Evolutionary conservation across 2,888 invertebrate species (phyloP).

Genomic region (Palloptera scutellata): DNA sequence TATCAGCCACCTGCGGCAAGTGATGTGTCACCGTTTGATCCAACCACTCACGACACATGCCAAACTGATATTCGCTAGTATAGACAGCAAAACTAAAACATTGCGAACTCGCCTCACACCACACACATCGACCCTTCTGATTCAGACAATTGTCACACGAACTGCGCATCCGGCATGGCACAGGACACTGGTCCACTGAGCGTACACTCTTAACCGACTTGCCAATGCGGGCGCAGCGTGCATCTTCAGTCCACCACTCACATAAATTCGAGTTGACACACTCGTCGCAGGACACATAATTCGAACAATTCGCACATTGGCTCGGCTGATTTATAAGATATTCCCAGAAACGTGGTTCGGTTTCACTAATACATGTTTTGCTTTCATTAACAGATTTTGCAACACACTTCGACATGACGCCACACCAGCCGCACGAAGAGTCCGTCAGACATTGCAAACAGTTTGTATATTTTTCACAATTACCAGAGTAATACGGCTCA

Average conservation of each 20-base stretch:
- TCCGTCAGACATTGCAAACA: slow-evolving; percentile 89
- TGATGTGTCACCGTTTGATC: slow-evolving; percentile 73
- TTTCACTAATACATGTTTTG: slow-evolving; percentile 66
- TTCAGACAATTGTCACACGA: slow-evolving; percentile 85
- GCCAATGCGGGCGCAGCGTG: slow-evolving; percentile 83
- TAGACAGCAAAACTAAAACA: slow-evolving; percentile 97
- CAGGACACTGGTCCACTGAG: slow-evolving; percentile 74
- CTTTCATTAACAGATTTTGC: slow-evolving; percentile 74
- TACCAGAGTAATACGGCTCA: slow-evolving; percentile 85
- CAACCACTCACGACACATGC: slow-evolving; percentile 91
- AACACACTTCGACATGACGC: slow-evolving; percentile 76
- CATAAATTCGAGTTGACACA: slow-evolving; percentile 82
- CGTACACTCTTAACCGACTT: slow-evolving; percentile 74
- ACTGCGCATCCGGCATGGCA: slow-evolving; percentile 79
- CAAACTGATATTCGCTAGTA: slow-evolving; percentile 93
- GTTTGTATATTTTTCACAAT: slow-evolving; percentile 80
- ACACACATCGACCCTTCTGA: slow-evolving; percentile 88
- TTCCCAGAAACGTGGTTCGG: slow-evolving; percentile 67
- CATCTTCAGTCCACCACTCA: slow-evolving; percentile 93
- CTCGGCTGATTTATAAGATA: slow-evolving; percentile 83
- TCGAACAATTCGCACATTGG: slow-evolving; percentile 87
- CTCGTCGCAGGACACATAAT: slow-evolving; percentile 86
- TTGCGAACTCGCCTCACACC: slow-evolving; percentile 92
- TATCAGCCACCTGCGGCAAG: slow-evolving; percentile 25
- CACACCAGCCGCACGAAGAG: slow-evolving; percentile 92